Base-by-base conservation (phyloP, 2,113 vertebrate species). In the Bujurquina vittata region DNA sequence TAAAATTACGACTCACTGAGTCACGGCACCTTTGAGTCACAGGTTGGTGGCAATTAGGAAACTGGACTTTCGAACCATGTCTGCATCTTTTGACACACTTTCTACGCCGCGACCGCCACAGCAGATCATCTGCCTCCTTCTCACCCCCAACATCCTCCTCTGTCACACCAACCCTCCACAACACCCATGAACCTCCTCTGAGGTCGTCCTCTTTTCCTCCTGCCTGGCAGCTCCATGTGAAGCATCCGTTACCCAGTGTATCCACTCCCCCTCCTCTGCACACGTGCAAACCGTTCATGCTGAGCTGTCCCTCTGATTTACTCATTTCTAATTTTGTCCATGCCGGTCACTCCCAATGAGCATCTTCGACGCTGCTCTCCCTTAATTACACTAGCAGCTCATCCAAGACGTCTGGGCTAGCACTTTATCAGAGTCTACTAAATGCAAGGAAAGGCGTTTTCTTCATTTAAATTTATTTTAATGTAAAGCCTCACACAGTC, bases 61-160 rank as follows among this genome's bases (percentile, higher is more conserved):
- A 49, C 43, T 3, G 65, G 0, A 69, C 23, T 69, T 18, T 9
- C 7, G 14, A 49, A 33, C 6, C 2, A 14, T 0, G 4, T 46
- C 23, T 67, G 22, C 17, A 22, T 37, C 22, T 65, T 65, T 46
- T 67, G 63, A 67, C 37, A 65, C 0, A 65, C 17, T 67, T 67
- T 46, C 46, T 0, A 14, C 6, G 43, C 62, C 40, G n/a, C 61
- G 40, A 1, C 40, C 11, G 3, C 62, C 46, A 17, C 46, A 5
- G 46, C 6, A 14, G 15, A 49, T 49, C 46, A 18, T 5, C 62
- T 43, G n/a, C n/a, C 37, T 43, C 62, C 20, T 37, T 4, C 61
- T 63, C 33, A 63, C 33, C 0, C 62, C 40, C 5, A 43, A 8
- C 37, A 43, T 43, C 62, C 23, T 65, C 62, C n/a, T 67, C n/a